phyloP scores from a whole-genome alignment of 2,113 vertebrate species.

The Meles meles region DNA sequence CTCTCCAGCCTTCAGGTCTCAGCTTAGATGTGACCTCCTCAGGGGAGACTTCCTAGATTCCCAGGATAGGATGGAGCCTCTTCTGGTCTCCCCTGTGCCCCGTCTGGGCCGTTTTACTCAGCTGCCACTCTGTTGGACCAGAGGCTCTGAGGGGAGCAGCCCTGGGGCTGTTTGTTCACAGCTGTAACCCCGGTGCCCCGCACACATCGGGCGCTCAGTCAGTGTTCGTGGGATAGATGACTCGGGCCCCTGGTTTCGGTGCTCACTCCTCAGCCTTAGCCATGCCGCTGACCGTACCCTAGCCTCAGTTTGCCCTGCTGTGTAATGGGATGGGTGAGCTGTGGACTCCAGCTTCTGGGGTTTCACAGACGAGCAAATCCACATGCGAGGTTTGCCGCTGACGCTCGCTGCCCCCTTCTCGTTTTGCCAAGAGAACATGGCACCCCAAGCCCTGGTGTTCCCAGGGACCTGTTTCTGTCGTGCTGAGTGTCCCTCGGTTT shows the following conservation, averaged over 20 bases:
- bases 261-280: neutral
- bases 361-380: neutral
- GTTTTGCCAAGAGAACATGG: neutral
- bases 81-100: neutral
- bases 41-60: neutral
- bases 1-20: neutral
- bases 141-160: neutral
- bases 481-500: neutral
- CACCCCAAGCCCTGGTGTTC: neutral
- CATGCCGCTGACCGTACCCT: too few species aligned
- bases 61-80: neutral
- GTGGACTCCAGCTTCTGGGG: neutral
- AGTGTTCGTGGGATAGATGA: neutral
- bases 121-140: neutral
- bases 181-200: neutral
- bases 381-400: neutral
- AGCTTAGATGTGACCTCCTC: neutral
- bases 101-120: neutral
- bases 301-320: neutral
- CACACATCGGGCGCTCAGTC: neutral
- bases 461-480: too few species aligned
- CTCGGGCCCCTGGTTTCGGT: neutral
- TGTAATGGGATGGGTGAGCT: neutral
- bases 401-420: neutral
- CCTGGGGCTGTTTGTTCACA: neutral